Conservation (phyloP, 64 coral and sea anemone genomes). For the Stichodactyla helianthus region DNA sequence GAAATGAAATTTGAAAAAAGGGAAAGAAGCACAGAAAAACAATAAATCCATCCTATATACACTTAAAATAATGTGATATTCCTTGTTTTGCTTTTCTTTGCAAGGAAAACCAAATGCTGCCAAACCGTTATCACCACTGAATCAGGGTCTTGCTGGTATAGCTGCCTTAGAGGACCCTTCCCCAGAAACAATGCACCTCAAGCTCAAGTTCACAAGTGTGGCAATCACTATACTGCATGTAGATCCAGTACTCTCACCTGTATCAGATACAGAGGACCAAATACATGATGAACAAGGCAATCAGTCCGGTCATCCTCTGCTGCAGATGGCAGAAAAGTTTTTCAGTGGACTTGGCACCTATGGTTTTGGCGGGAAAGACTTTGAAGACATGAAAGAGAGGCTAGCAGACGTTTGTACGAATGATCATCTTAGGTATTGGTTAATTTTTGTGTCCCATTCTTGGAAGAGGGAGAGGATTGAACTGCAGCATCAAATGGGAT, state of each 20-base stretch:
- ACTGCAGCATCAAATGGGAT: no score
- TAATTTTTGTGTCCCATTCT: background rate
- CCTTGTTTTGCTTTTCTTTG: background rate
- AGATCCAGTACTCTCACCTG: conserved; percentile 62
- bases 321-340: conserved; percentile 74
- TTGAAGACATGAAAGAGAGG: conserved; percentile 68
- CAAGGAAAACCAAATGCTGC: conserved; percentile 26
- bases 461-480: no score
- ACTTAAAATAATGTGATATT: background rate
- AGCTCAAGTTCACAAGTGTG: conserved; percentile 64
- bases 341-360: conserved; percentile 72
- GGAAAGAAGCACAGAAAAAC: no score
- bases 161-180: conserved; percentile 80
- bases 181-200: conserved; percentile 57
- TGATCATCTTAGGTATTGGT: conserved; percentile 79
- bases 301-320: conserved; percentile 55
- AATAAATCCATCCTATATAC: no score
- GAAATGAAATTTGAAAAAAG: background rate
- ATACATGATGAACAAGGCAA: background rate
- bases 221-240: conserved; percentile 72
- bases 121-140: conserved; percentile 40
- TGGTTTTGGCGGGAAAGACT: conserved; percentile 92
- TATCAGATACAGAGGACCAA: conserved; percentile 15
- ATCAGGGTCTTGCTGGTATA: conserved; percentile 80
- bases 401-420: conserved; percentile 65